Conservation (phyloP, 1,140 invertebrate genomes). For the Neelides sp. region DNA sequence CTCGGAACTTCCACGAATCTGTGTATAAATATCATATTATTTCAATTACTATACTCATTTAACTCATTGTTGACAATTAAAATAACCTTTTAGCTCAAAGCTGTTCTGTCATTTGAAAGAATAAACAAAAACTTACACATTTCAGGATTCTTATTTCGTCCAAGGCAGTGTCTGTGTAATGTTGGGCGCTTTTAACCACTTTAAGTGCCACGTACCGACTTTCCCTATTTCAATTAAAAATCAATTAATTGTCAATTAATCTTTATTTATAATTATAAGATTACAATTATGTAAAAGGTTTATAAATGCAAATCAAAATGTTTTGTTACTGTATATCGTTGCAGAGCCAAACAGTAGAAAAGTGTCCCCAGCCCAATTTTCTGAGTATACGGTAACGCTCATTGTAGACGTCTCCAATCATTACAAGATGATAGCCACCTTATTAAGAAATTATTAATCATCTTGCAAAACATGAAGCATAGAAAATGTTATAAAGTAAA, state of each 20-base stretch:
- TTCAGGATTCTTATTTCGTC: constrained; percentile 97
- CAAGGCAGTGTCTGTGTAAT: constrained; percentile 95
- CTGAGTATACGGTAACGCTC: constrained; percentile 87
- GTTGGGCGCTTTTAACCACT: constrained; percentile 93
- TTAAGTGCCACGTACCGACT: constrained; percentile 93
- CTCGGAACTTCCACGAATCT: constrained; percentile 69
- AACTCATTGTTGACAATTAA: no score
- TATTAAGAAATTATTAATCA: constrained; percentile 32
- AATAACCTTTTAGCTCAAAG: no score
- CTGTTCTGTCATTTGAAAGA: no score
- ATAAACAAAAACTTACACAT: constrained; percentile 60
- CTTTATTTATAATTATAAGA: no score
- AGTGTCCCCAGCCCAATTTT: constrained; percentile 96
- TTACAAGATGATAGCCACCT: constrained; percentile 94
- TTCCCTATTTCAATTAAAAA: no score
- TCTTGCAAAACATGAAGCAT: neutral
- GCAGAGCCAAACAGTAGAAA: constrained; percentile 95
- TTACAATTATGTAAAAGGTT: no score
- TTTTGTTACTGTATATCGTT: constrained; percentile 62
- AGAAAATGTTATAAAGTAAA: neutral
- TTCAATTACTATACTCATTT: no score
- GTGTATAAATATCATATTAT: no score
- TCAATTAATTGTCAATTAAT: no score
- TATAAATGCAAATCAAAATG: no score
- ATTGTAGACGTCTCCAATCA: constrained; percentile 88